Conservation (phyloP, 1,140 invertebrate species). For the Drosophila repleta region DNA sequence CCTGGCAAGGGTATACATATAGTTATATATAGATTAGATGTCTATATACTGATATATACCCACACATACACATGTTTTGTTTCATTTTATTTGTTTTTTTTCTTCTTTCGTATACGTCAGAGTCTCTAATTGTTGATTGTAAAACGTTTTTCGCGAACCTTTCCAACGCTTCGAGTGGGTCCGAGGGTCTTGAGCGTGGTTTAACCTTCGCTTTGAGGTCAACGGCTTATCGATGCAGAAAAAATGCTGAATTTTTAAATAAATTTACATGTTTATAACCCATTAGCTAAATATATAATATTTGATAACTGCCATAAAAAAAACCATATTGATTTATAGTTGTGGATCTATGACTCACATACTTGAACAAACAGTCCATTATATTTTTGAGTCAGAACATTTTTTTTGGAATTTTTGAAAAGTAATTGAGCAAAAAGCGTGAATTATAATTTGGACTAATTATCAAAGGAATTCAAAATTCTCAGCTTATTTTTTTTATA, state of each 20-base stretch:
- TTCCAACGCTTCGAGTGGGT: constrained; percentile 34
- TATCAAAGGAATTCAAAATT: too few relatives aligned
- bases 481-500: background rate
- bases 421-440: background rate
- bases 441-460: too few relatives aligned
- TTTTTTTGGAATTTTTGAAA: background rate
- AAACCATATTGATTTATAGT: background rate
- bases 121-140: constrained; percentile 42
- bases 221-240: constrained; percentile 74
- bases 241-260: constrained; percentile 25
- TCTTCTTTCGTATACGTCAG: too few relatives aligned
- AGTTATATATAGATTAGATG: constrained; percentile 24
- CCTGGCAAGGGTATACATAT: constrained; percentile 16
- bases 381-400: background rate
- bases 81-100: background rate
- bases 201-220: constrained; percentile 75
- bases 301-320: constrained; percentile 8
- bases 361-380: background rate
- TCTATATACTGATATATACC: background rate
- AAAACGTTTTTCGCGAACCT: constrained; percentile 38
- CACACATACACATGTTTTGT: background rate
- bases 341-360: background rate
- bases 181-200: constrained; percentile 8
- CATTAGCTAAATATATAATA: background rate
- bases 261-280: background rate